Evolutionary conservation across 2,113 vertebrate genomes (phyloP).

Genomic region (Ptyas mucosa): DNA sequence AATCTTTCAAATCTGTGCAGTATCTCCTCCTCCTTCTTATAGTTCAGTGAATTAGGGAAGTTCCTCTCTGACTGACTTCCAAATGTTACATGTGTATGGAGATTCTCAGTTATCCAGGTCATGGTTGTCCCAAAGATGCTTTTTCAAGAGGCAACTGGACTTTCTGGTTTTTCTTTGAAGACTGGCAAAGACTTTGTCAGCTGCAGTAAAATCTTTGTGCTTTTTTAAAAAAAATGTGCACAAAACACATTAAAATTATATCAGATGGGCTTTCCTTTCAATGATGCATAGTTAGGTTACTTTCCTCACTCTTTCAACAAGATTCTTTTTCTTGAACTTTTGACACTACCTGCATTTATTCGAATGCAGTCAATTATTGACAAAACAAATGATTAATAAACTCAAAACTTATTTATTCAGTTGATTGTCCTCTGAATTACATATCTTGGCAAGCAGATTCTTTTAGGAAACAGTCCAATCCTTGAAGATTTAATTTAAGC

Average conservation of each 20-base stretch:
- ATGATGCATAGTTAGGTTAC: background rate
- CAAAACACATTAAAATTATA: background rate
- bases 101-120: too few relatives aligned
- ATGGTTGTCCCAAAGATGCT: too few relatives aligned
- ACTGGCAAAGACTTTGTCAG: too few relatives aligned
- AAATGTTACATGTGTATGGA: background rate
- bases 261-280: background rate
- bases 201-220: background rate
- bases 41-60: background rate
- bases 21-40: background rate
- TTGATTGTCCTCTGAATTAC: background rate
- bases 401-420: background rate
- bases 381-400: background rate
- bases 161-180: too few relatives aligned
- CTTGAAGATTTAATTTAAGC: background rate
- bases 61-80: background rate
- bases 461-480: background rate
- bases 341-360: background rate
- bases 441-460: background rate
- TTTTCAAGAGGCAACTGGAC: too few relatives aligned
- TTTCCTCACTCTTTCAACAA: background rate
- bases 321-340: background rate
- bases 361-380: background rate
- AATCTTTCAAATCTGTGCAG: background rate
- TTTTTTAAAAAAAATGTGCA: background rate